Conservation (phyloP, 2,113 vertebrate species). For the Dolichotis patagonum region DNA sequence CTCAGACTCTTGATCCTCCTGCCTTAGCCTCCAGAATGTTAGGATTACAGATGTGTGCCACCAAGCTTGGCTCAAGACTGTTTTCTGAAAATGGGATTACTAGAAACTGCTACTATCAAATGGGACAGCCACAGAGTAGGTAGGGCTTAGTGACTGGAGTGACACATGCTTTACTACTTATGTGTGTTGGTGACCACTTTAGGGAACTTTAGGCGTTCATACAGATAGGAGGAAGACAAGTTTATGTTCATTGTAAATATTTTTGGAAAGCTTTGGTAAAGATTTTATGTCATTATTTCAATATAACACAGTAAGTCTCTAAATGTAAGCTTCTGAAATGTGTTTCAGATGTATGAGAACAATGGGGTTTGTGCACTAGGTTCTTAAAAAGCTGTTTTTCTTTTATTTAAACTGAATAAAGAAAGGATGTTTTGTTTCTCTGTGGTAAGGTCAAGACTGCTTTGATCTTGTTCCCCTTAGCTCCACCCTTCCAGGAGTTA, state of each 20-base stretch:
- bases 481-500: neutral
- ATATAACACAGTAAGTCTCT: neutral
- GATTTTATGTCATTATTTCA: slow-evolving; percentile 49
- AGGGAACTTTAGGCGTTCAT: neutral
- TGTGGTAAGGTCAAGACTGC: neutral
- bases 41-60: neutral
- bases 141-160: neutral
- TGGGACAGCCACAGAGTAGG: neutral
- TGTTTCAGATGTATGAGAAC: slow-evolving; percentile 51
- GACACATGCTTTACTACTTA: neutral
- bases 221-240: neutral
- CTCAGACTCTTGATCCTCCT: neutral
- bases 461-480: slow-evolving; percentile 32
- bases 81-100: slow-evolving; percentile 48
- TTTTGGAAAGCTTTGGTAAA: slow-evolving; percentile 13
- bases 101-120: slow-evolving; percentile 17
- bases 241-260: slow-evolving; percentile 19
- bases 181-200: neutral
- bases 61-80: neutral
- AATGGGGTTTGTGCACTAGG: neutral
- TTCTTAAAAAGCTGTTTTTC: slow-evolving; percentile 38
- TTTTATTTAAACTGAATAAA: slow-evolving; percentile 59
- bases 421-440: slow-evolving; percentile 60
- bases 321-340: slow-evolving; percentile 18
- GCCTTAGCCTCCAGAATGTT: neutral